Percentiles rank a stretch among this genome's conserved stretches.
Conservation (phyloP, 2,797 vertebrate species). For the Urophycis tenuis region DNA sequence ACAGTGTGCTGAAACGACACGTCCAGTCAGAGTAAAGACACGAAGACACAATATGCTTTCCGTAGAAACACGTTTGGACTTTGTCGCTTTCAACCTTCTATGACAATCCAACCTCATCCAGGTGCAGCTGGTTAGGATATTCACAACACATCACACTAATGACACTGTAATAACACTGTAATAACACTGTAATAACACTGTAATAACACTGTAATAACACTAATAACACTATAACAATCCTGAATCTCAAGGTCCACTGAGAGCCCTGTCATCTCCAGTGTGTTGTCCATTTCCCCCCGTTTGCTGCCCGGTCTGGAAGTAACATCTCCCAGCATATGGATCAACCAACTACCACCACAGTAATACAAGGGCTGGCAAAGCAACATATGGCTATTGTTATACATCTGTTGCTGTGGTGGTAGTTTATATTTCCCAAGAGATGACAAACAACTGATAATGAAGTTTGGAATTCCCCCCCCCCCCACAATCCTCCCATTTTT, state of each 20-base stretch:
- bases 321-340: slow-evolving; percentile 26
- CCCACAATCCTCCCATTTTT: not conserved
- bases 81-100: not conserved
- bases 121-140: too few relatives aligned
- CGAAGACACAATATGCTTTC: not conserved
- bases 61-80: not conserved
- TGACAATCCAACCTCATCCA: too few relatives aligned
- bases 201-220: too few relatives aligned
- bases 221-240: too few relatives aligned
- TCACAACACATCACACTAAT: not conserved
- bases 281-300: slow-evolving; percentile 2
- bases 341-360: slow-evolving; percentile 2
- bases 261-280: slow-evolving; percentile 1
- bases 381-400: not conserved
- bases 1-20: too few relatives aligned
- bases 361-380: not conserved
- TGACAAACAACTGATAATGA: not conserved
- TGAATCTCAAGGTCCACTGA: not conserved
- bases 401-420: not conserved
- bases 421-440: not conserved
- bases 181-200: too few relatives aligned
- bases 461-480: not conserved
- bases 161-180: too few relatives aligned
- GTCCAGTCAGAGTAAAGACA: too few relatives aligned
- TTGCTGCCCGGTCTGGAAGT: slow-evolving; percentile 32